phyloP scores from a whole-genome alignment of 2,797 vertebrate species.

The Eutrigla gurnardus region DNA sequence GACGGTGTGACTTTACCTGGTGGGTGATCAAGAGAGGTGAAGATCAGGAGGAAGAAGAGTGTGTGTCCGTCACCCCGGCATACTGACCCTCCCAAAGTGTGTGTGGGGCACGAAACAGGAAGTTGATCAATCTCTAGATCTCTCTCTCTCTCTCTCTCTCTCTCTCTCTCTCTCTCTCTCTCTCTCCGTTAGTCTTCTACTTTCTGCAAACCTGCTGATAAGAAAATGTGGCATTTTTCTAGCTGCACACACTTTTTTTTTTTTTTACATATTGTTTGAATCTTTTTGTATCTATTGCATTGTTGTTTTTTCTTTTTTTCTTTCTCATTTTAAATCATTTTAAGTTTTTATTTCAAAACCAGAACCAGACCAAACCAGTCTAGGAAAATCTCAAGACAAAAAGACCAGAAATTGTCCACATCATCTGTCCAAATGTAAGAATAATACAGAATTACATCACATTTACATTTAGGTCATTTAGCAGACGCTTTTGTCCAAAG shows the following conservation, averaged over 20 bases:
- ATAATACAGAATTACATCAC: too few species aligned
- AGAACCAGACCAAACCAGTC: background rate
- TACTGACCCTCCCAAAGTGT: background rate
- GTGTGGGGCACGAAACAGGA: background rate
- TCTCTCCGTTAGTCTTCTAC: background rate
- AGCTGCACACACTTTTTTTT: background rate
- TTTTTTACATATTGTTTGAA: background rate
- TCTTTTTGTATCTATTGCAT: background rate
- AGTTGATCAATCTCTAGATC: slow-evolving; percentile 11
- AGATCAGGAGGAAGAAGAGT: background rate
- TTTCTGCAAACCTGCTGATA: slow-evolving; percentile 2
- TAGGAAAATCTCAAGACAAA: background rate
- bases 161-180: background rate
- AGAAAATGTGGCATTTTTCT: background rate
- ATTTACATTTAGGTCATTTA: too few species aligned
- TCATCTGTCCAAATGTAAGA: too few species aligned
- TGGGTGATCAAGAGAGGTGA: background rate
- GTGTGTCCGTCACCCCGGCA: background rate
- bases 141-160: background rate
- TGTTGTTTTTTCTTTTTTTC: too few species aligned
- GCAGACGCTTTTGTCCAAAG: too few species aligned
- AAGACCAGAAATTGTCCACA: too few species aligned
- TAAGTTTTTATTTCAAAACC: background rate
- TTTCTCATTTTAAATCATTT: background rate
- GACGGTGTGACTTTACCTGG: slow-evolving; percentile 7